A percentile compares a stretch with the other conserved stretches of the same genome.
Evolutionary conservation across 1,140 invertebrate species (phyloP).

Genomic region (Trigoniulus corallinus): DNA sequence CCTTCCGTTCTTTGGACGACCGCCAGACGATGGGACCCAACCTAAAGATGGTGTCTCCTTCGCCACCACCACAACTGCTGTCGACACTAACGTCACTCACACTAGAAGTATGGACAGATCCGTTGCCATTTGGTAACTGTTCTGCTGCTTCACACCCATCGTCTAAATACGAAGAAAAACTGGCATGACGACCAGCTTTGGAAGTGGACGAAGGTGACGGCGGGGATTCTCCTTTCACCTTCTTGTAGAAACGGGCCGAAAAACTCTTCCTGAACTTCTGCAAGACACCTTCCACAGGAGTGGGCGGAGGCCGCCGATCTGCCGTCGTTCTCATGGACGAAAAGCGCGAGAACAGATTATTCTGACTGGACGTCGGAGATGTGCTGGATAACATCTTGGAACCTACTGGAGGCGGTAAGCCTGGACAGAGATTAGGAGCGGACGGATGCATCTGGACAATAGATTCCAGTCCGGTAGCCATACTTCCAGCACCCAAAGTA

Average conservation of each 20-base stretch:
- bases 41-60: constrained; percentile 20
- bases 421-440: constrained; percentile 8
- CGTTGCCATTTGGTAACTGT: too few species aligned
- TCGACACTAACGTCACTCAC: background rate
- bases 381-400: constrained; percentile 10
- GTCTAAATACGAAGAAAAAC: constrained; percentile 6
- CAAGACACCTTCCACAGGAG: constrained; percentile 31
- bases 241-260: constrained; percentile 40
- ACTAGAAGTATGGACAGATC: background rate
- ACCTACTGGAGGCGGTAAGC: constrained; percentile 9
- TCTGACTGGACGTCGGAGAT: constrained; percentile 8
- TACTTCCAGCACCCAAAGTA: constrained; percentile 8
- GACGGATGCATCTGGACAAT: background rate
- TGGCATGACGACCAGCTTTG: background rate
- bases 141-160: constrained; percentile 18
- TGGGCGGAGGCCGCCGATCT: background rate
- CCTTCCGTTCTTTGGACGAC: constrained; percentile 17
- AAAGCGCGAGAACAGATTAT: constrained; percentile 1
- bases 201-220: background rate
- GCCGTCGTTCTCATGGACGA: background rate
- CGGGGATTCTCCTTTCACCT: constrained; percentile 24
- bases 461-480: background rate
- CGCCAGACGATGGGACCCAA: constrained; percentile 53
- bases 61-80: background rate
- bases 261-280: constrained; percentile 53